phyloP scores from a whole-genome alignment of 2,888 invertebrate species.

The Dasypolia templi region DNA sequence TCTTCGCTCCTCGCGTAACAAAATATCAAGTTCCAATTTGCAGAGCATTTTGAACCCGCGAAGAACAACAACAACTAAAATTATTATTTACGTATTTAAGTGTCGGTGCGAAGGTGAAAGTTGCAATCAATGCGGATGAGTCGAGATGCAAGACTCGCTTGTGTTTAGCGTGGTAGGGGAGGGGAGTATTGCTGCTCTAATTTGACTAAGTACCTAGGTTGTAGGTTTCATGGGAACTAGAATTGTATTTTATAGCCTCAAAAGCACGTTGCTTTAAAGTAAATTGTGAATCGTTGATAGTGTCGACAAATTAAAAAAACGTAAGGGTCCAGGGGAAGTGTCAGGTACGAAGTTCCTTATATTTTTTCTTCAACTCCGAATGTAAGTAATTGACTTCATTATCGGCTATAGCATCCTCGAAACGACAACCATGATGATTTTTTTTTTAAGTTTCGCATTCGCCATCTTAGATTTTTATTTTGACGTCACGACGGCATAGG shows the following conservation, averaged over 20 bases:
- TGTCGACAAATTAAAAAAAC: neutral
- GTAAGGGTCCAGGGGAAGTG: too few relatives aligned
- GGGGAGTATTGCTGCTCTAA: conserved; percentile 8
- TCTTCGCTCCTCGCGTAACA: neutral
- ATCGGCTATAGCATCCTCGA: too few relatives aligned
- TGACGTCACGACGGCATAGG: too few relatives aligned
- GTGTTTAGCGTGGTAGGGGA: conserved; percentile 25
- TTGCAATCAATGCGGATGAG: conserved; percentile 58
- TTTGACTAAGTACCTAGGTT: conserved; percentile 12
- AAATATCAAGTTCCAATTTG: neutral
- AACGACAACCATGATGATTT: too few relatives aligned
- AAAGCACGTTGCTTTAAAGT: neutral
- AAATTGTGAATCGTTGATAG: neutral
- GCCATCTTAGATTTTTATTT: too few relatives aligned
- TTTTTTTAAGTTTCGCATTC: too few relatives aligned
- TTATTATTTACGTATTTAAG: conserved; percentile 17
- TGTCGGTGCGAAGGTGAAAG: conserved; percentile 66
- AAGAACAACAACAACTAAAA: neutral
- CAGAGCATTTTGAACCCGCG: neutral
- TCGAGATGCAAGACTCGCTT: conserved; percentile 30
- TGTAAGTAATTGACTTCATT: too few relatives aligned
- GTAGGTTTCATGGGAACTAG: conserved; percentile 17
- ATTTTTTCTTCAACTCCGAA: too few relatives aligned
- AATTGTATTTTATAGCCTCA: conserved; percentile 16
- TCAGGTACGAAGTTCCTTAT: too few relatives aligned